Base-by-base conservation (phyloP, 2,888 invertebrate genomes). In the Lepidocyrtinus sp. region DNA sequence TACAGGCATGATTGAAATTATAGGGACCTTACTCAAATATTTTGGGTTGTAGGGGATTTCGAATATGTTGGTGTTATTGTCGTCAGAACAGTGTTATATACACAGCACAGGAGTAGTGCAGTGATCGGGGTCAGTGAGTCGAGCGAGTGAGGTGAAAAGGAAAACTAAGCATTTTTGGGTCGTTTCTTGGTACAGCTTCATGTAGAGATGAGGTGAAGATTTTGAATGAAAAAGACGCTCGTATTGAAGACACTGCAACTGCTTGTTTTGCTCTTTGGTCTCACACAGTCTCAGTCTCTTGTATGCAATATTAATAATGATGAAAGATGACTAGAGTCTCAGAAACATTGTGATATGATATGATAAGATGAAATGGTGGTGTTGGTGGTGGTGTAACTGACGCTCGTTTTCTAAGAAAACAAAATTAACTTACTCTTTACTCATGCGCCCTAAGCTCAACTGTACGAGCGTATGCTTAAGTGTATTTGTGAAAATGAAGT, bases 101-200 rank as follows among this genome's bases (percentile, higher is more conserved):
- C 36, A 36, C 36, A 7, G 5, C 12, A 36, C 36, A 7, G 24
- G 24, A 59, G 19, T n/a, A n/a, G n/a, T n/a, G 71, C 73, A 69
- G 65, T 85, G 85, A 85, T 83, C 85, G 85, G 85, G 83, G 85
- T 85, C 85, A 85, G 83, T 83, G 82, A 82, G 83, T 85, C 82
- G 81, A 80, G 83, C 80, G 84, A 83, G 81, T 82, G 85, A 83
- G 83, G 85, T 85, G 85, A 85, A 85, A 85, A 85, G 85, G 83
- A 85, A 85, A 85, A 84, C 84, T 83, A 77, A 75, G 82, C 74
- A 71, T 83, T 83, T 85, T 85, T 80, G 83, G 85, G 84, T 83
- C 84, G 84, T 83, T 84, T 83, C 83, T 76, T 24, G 73, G 21
- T 68, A 63, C 15, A 63, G 73, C 62, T 73, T 78, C 78, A 73